phyloP scores from a whole-genome alignment of 1,140 invertebrate genomes.

The Drosophila parvula region DNA sequence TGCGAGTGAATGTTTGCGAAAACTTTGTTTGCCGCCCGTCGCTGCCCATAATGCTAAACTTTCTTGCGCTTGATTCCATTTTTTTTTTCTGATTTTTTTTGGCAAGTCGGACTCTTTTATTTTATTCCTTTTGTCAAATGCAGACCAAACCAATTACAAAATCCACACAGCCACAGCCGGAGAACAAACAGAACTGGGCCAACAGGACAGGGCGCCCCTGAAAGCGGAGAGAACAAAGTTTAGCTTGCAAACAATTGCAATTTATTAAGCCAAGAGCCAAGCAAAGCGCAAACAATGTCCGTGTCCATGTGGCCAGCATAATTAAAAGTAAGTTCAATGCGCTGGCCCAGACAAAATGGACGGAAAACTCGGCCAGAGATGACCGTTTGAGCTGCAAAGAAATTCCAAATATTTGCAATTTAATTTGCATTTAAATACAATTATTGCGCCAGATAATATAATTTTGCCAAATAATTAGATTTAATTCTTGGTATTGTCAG shows the following conservation, averaged over 20 bases:
- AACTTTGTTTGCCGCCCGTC: constrained; percentile 69
- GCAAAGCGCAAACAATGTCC: constrained; percentile 68
- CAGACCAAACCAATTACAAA: constrained; percentile 80
- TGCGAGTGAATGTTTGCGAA: constrained; percentile 68
- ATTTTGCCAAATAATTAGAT: constrained; percentile 28
- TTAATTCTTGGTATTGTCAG: not conserved
- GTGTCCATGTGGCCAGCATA: constrained; percentile 69
- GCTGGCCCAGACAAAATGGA: constrained; percentile 41
- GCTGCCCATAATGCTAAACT: constrained; percentile 75
- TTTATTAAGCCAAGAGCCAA: constrained; percentile 77
- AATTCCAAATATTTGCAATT: constrained; percentile 47
- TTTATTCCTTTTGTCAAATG: constrained; percentile 72
- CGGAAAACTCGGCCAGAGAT: constrained; percentile 28
- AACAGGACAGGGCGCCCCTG: constrained; percentile 21
- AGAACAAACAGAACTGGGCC: constrained; percentile 58
- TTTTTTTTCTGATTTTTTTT: constrained; percentile 10
- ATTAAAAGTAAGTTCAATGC: constrained; percentile 81
- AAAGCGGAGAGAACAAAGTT: constrained; percentile 57
- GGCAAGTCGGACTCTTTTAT: constrained; percentile 21
- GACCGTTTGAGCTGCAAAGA: constrained; percentile 7
- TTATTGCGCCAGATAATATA: constrained; percentile 23
- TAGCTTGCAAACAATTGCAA: constrained; percentile 79
- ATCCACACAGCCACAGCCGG: constrained; percentile 44
- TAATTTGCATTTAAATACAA: constrained; percentile 44
- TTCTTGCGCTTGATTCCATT: constrained; percentile 52